A percentile compares a stretch with the other conserved stretches of the same genome.
Conservation (phyloP, 2,113 vertebrate species). For the Catharus bicknelli region DNA sequence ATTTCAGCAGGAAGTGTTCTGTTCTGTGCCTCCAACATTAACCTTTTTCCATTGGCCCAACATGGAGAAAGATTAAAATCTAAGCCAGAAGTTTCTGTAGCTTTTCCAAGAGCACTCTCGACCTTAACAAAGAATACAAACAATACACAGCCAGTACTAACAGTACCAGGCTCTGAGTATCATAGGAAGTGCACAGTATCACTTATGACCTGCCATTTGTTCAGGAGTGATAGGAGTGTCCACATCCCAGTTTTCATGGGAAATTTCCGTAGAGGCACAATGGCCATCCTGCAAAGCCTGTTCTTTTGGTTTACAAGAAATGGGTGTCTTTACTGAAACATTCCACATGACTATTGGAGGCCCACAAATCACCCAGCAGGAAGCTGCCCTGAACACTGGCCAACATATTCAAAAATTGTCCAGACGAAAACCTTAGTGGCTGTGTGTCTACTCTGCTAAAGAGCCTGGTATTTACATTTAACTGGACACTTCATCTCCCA, state of each 20-base stretch:
- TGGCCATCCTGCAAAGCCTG: not conserved
- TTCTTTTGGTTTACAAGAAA: not conserved
- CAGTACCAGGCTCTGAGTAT: not conserved
- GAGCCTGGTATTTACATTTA: not conserved
- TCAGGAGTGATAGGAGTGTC: not conserved
- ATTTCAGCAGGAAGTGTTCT: not conserved
- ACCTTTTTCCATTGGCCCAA: not conserved
- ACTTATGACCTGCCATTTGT: not conserved
- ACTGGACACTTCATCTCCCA: not conserved
- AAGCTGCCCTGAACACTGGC: not conserved
- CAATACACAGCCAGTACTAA: no score
- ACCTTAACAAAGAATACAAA: not conserved
- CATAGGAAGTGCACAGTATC: not conserved
- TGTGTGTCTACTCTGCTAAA: not conserved
- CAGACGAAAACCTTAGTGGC: not conserved
- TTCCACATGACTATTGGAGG: not conserved
- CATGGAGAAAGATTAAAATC: not conserved
- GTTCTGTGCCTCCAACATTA: not conserved
- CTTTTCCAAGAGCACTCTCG: not conserved
- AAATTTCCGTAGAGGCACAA: not conserved
- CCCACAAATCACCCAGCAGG: not conserved
- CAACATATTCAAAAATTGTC: not conserved
- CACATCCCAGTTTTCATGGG: not conserved
- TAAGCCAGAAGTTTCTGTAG: not conserved
- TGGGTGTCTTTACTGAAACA: not conserved